Conservation (phyloP, 2,888 invertebrate genomes). For the Schizotus pectinicornis region DNA sequence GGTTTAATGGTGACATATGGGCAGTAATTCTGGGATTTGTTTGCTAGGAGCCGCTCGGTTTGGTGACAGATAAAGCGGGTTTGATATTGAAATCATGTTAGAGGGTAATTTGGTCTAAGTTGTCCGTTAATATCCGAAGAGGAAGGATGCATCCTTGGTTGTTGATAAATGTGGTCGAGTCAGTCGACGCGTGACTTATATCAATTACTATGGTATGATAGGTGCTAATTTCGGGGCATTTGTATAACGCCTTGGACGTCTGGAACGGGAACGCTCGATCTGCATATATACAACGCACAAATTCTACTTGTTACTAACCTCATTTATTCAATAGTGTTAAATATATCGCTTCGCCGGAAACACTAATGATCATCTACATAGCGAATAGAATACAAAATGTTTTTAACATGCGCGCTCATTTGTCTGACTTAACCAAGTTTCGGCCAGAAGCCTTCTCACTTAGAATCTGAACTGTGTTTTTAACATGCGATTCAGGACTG, state of each 20-base stretch:
- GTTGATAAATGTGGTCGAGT: conserved; percentile 37
- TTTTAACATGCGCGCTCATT: conserved; percentile 30
- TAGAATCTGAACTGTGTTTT: too few species aligned
- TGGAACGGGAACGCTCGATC: conserved; percentile 28
- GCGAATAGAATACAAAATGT: conserved; percentile 36
- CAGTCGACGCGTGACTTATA: conserved; percentile 40
- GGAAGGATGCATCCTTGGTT: conserved; percentile 39
- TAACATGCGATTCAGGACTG: conserved; percentile 28
- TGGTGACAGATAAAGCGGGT: conserved; percentile 11
- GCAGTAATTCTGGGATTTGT: neutral
- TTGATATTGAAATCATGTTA: conserved; percentile 39
- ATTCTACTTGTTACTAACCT: conserved; percentile 32
- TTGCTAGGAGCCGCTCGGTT: neutral
- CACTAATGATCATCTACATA: conserved; percentile 37
- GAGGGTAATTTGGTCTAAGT: conserved; percentile 34
- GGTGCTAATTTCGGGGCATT: conserved; percentile 41
- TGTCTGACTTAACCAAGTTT: too few species aligned
- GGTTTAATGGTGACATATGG: too few species aligned
- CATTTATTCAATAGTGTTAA: conserved; percentile 35
- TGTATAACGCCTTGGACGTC: conserved; percentile 38
- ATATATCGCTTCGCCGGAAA: conserved; percentile 34
- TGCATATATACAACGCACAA: conserved; percentile 37
- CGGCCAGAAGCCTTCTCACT: too few species aligned
- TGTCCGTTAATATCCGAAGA: conserved; percentile 39
- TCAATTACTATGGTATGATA: conserved; percentile 39